These are phyloP conservation scores for Euclidia mi DNA, from an alignment of 2,888 invertebrate genomes.

Conservation along the genomic window DNA sequence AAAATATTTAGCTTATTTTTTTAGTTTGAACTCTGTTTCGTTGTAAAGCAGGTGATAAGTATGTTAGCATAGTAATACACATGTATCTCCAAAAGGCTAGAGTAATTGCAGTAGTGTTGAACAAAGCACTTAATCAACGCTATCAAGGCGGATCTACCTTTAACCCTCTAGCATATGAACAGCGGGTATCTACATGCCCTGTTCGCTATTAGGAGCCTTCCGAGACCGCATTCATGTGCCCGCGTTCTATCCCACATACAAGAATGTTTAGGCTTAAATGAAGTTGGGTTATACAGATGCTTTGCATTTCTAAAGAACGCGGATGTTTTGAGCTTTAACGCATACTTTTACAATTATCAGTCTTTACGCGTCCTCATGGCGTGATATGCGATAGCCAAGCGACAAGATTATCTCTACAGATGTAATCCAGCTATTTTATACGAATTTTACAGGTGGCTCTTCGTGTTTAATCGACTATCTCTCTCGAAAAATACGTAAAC, in stretches of 20 bases:
- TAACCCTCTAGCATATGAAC: not conserved
- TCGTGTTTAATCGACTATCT: too few relatives aligned
- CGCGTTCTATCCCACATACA: not conserved
- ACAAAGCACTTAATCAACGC: constrained; percentile 8
- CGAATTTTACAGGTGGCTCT: too few relatives aligned
- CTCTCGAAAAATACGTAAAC: too few relatives aligned
- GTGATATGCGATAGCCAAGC: too few relatives aligned
- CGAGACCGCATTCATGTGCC: not conserved
- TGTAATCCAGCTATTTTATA: too few relatives aligned
- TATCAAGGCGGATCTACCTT: constrained; percentile 1
- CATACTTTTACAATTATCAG: too few relatives aligned
- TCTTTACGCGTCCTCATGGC: too few relatives aligned
- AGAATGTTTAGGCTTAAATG: not conserved
- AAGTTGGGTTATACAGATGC: too few relatives aligned
- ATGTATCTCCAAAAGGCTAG: constrained; percentile 3
- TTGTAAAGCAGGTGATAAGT: not conserved
- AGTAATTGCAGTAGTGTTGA: constrained; percentile 1
- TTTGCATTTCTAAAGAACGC: too few relatives aligned
- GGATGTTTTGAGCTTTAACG: too few relatives aligned
- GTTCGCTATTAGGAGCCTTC: not conserved
- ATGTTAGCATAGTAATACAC: not conserved
- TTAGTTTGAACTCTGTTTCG: not conserved
- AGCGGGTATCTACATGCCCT: not conserved
- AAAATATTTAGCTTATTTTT: too few relatives aligned
- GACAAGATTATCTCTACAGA: too few relatives aligned